These are phyloP conservation scores for Embiotoca jacksoni DNA, from an alignment of 2,113 vertebrate genomes.

Conservation along the genomic window DNA sequence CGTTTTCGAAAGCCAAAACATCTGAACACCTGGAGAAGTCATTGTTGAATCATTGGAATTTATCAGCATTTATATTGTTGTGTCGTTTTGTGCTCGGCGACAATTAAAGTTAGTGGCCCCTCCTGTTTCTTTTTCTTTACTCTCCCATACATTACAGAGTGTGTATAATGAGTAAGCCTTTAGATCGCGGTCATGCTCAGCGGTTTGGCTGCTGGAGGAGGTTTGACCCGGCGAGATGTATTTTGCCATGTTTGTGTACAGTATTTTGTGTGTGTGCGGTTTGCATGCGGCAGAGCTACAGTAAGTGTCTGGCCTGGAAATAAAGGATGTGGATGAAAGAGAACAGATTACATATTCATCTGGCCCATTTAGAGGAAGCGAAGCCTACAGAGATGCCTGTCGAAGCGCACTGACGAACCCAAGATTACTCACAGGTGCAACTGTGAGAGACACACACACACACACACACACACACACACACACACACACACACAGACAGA, in stretches of 20 bases:
- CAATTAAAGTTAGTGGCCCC: conserved; percentile 5
- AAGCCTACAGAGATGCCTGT: conserved; percentile 76
- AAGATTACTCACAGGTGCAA: conserved; percentile 81
- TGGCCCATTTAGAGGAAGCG: conserved; percentile 80
- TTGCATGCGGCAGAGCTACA: conserved; percentile 45
- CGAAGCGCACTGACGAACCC: conserved; percentile 47
- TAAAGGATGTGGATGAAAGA: conserved; percentile 80
- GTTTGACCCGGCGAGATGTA: conserved; percentile 26
- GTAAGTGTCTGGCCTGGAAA: conserved; percentile 46
- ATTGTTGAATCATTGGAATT: conserved; percentile 40
- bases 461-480: background rate
- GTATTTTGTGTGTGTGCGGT: conserved; percentile 35
- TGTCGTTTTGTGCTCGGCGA: conserved; percentile 7
- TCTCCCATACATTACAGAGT: background rate
- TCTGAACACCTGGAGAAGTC: conserved; percentile 41
- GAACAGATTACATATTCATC: conserved; percentile 83
- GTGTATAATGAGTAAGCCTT: background rate
- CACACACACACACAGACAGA: background rate
- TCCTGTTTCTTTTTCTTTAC: background rate
- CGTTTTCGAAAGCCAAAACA: conserved; percentile 15
- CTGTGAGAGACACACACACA: conserved; percentile 30
- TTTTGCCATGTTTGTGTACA: conserved; percentile 41
- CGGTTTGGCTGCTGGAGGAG: conserved; percentile 23
- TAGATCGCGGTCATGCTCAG: conserved; percentile 7
- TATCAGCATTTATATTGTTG: conserved; percentile 14